These are phyloP conservation scores for Halocynthia aurantium DNA, from an alignment of 23 tunicate genomes.

Conservation along the genomic window DNA sequence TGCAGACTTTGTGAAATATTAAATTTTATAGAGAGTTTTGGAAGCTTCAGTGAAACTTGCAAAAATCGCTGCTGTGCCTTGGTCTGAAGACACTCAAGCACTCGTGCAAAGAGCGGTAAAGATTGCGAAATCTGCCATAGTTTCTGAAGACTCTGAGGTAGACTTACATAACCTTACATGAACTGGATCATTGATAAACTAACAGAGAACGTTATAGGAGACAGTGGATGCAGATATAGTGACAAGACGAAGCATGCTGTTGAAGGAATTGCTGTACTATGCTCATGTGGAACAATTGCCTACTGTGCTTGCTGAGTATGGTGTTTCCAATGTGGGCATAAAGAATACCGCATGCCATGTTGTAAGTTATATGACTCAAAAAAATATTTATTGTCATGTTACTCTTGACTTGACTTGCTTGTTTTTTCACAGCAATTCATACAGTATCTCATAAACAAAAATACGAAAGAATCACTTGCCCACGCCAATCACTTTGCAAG, in stretches of 20 bases:
- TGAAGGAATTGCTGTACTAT: constrained; percentile 31
- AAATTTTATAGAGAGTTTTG: not conserved
- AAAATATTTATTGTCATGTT: too few species aligned
- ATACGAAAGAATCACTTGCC: constrained; percentile 31
- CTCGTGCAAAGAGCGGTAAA: constrained; percentile 37
- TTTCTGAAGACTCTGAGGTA: not conserved
- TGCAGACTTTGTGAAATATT: not conserved
- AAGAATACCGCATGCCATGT: constrained; percentile 5
- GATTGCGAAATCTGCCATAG: not conserved
- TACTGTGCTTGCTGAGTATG: constrained; percentile 48
- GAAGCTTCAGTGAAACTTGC: constrained; percentile 42
- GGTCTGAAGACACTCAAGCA: constrained; percentile 48
- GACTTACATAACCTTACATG: not conserved
- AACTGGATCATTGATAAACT: too few species aligned
- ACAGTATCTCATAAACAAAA: constrained; percentile 26
- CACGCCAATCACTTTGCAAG: constrained; percentile 39
- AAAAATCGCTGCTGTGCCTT: constrained; percentile 53
- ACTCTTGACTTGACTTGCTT: not conserved
- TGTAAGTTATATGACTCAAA: constrained; percentile 8
- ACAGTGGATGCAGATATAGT: not conserved
- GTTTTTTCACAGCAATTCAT: constrained; percentile 35
- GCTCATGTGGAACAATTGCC: constrained; percentile 56
- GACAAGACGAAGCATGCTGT: not conserved
- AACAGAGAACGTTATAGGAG: not conserved
- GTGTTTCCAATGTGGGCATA: constrained; percentile 7